These are phyloP conservation scores for Cyphomyrus plagiostoma DNA, from an alignment of 2,113 vertebrate genomes.

Conservation along the genomic window DNA sequence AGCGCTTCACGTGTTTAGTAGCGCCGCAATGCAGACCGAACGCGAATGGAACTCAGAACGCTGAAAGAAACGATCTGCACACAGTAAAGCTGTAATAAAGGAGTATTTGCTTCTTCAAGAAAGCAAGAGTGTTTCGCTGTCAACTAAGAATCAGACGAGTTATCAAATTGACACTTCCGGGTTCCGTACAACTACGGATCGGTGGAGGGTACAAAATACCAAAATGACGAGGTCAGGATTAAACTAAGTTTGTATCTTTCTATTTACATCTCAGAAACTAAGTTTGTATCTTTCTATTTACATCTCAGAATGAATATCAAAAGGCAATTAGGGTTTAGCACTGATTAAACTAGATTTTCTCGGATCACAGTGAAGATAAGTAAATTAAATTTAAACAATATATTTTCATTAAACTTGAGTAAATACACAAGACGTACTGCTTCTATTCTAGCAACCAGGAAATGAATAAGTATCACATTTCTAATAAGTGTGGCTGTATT, in stretches of 20 bases:
- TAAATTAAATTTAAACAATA: not conserved
- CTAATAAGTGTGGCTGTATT: not conserved
- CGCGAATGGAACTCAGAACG: not conserved
- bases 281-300: not conserved
- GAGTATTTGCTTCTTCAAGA: not conserved
- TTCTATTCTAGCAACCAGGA: not conserved
- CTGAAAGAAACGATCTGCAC: not conserved
- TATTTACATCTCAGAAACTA: not conserved
- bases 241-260: not conserved
- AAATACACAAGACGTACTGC: not conserved
- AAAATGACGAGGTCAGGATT: not conserved
- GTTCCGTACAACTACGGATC: not conserved
- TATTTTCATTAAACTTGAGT: not conserved
- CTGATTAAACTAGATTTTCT: not conserved
- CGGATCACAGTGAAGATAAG: not conserved
- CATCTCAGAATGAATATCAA: not conserved
- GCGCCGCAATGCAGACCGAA: not conserved
- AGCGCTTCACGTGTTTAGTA: not conserved
- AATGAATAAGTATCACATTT: not conserved
- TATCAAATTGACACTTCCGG: not conserved
- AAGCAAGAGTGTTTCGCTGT: not conserved
- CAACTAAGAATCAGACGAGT: not conserved
- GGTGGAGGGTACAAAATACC: not conserved
- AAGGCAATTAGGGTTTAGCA: not conserved
- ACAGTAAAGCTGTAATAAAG: not conserved